Evolutionary conservation across 2,797 vertebrate genomes (phyloP).

Genomic region (Myiothlypis coronata): DNA sequence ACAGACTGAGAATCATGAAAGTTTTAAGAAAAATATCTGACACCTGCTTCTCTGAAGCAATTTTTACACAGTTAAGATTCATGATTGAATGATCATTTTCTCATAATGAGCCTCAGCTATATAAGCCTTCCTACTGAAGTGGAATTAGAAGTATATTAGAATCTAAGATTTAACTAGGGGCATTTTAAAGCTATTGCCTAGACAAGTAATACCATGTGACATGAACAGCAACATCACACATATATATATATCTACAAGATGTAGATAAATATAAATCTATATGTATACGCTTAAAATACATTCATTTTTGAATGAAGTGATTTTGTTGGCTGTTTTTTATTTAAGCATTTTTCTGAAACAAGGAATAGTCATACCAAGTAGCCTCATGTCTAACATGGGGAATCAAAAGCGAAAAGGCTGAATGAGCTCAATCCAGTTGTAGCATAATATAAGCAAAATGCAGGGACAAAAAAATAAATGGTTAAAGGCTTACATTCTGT

Average conservation of each 20-base stretch:
- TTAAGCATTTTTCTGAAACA: background rate
- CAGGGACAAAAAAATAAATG: background rate
- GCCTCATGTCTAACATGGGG: background rate
- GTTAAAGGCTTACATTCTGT: background rate
- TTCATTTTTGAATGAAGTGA: background rate
- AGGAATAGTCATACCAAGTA: background rate
- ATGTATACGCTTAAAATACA: background rate
- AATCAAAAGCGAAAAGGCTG: background rate
- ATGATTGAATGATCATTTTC: background rate
- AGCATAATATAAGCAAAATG: background rate
- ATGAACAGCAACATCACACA: background rate
- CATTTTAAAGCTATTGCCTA: background rate
- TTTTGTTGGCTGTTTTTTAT: background rate
- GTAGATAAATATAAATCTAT: background rate
- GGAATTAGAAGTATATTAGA: background rate
- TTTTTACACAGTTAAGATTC: background rate
- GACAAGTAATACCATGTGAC: background rate
- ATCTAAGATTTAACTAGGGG: background rate
- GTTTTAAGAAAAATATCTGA: background rate
- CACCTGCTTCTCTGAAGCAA: background rate
- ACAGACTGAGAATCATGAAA: background rate
- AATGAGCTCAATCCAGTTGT: background rate
- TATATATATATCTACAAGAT: background rate
- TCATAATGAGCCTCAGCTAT: background rate
- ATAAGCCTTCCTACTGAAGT: background rate